These are phyloP conservation scores for Scaptomyza tumidula DNA, from an alignment of 2,888 invertebrate species.

Conservation along the genomic window DNA sequence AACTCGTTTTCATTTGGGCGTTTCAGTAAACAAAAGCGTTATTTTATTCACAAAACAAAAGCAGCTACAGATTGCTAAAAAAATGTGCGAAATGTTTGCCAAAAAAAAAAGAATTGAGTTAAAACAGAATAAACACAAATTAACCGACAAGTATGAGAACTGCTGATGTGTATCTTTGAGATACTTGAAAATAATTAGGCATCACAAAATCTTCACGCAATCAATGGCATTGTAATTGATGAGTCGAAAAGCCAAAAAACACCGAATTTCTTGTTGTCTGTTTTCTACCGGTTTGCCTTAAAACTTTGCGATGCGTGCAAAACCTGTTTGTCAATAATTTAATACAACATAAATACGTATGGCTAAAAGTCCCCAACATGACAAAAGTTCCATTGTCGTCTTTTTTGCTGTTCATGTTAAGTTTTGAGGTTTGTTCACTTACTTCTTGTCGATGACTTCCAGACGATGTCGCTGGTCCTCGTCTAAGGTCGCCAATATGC, in stretches of 20 bases:
- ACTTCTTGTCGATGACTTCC: slow-evolving; percentile 84
- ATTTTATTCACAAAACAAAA: slow-evolving; percentile 23
- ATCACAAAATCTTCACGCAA: slow-evolving; percentile 29
- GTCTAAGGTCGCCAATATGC: slow-evolving; percentile 81
- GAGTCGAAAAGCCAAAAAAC: slow-evolving; percentile 11
- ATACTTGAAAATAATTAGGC: slow-evolving; percentile 3
- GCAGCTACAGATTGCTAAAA: slow-evolving; percentile 15
- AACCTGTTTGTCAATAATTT: slow-evolving; percentile 39
- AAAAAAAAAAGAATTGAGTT: not conserved
- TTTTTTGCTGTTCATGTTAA: not conserved
- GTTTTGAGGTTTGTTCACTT: slow-evolving; percentile 54
- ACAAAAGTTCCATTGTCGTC: slow-evolving; percentile 29
- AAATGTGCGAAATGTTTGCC: slow-evolving; percentile 16
- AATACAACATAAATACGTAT: not conserved
- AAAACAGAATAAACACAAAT: slow-evolving; percentile 1
- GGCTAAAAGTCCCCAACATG: slow-evolving; percentile 2
- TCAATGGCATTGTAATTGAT: slow-evolving; percentile 48
- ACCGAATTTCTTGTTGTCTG: slow-evolving; percentile 17
- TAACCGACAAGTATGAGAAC: not conserved
- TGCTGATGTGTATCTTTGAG: not conserved
- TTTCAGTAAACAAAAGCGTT: slow-evolving; percentile 29
- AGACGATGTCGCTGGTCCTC: slow-evolving; percentile 82
- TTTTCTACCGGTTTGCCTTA: slow-evolving; percentile 49
- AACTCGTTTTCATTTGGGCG: slow-evolving; percentile 29
- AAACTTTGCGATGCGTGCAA: slow-evolving; percentile 31